Percentiles rank a stretch among this genome's conserved stretches.
Conservation (phyloP, 2,113 vertebrate species). For the Perca fluviatilis region DNA sequence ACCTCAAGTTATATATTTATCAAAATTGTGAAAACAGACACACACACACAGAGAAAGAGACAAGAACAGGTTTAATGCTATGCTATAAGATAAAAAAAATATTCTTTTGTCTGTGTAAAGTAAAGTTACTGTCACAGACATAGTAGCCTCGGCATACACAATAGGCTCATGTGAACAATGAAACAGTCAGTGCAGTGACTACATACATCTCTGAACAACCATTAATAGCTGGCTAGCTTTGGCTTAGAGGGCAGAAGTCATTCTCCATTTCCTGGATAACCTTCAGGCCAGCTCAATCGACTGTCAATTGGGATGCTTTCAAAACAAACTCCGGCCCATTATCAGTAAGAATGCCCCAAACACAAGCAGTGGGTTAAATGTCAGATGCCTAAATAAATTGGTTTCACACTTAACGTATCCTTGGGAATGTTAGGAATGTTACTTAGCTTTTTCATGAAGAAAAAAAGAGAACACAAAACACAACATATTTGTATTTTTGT, state of each 20-base stretch:
- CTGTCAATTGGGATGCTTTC: slow-evolving; percentile 68
- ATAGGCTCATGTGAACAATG: slow-evolving; percentile 16
- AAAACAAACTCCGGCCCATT: slow-evolving; percentile 70
- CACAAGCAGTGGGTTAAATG: slow-evolving; percentile 71
- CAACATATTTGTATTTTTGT: slow-evolving; percentile 59
- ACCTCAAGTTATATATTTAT: not conserved
- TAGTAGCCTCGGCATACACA: slow-evolving; percentile 7
- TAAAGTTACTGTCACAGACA: not conserved
- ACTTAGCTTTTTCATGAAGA: slow-evolving; percentile 30
- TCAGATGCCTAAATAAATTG: slow-evolving; percentile 73
- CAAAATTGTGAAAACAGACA: not conserved
- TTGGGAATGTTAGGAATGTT: slow-evolving; percentile 55
- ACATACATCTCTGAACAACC: slow-evolving; percentile 13
- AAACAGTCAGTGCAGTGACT: slow-evolving; percentile 5
- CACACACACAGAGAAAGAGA: not conserved
- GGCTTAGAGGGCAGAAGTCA: slow-evolving; percentile 51
- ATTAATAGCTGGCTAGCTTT: slow-evolving; percentile 46
- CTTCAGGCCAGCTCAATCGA: slow-evolving; percentile 75
- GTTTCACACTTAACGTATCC: slow-evolving; percentile 66
- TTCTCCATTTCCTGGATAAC: slow-evolving; percentile 67
- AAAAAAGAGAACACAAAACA: slow-evolving; percentile 10
- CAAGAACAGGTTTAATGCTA: not conserved
- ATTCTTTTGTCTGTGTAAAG: not conserved
- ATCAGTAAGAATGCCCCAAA: slow-evolving; percentile 66
- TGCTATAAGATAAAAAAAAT: not conserved